phyloP scores from a whole-genome alignment of 2,888 invertebrate species.

The Xestobium rufovillosum region DNA sequence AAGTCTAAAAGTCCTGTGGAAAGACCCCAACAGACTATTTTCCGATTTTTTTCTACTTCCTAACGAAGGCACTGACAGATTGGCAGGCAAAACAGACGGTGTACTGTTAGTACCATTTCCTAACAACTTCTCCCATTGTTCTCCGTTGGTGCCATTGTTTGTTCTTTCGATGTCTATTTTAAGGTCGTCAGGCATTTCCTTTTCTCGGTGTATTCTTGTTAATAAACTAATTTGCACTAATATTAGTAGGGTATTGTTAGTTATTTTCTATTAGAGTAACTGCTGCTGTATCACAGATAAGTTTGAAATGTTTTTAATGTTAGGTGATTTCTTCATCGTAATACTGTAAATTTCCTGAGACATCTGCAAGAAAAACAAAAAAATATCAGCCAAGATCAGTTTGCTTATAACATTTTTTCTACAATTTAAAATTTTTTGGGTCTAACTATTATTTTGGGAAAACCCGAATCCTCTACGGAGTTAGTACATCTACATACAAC shows the following conservation, averaged over 20 bases:
- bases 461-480: too few relatives aligned
- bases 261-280: background rate
- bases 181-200: constrained; percentile 28
- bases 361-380: background rate
- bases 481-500: too few relatives aligned
- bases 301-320: background rate
- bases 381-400: too few relatives aligned
- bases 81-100: constrained; percentile 16
- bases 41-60: constrained; percentile 33
- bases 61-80: constrained; percentile 19
- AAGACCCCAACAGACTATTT: constrained; percentile 47
- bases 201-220: constrained; percentile 10
- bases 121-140: constrained; percentile 27
- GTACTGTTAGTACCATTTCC: constrained; percentile 17
- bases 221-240: background rate
- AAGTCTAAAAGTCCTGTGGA: constrained; percentile 48
- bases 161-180: constrained; percentile 23
- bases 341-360: constrained; percentile 3
- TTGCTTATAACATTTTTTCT: too few relatives aligned
- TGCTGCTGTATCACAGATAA: constrained; percentile 17
- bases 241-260: background rate
- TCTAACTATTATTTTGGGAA: too few relatives aligned
- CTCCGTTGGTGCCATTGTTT: constrained; percentile 11
- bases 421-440: too few relatives aligned
- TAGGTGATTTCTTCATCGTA: too few relatives aligned